phyloP scores from a whole-genome alignment of 2,888 invertebrate species.

The Oligia fasciuncula region DNA sequence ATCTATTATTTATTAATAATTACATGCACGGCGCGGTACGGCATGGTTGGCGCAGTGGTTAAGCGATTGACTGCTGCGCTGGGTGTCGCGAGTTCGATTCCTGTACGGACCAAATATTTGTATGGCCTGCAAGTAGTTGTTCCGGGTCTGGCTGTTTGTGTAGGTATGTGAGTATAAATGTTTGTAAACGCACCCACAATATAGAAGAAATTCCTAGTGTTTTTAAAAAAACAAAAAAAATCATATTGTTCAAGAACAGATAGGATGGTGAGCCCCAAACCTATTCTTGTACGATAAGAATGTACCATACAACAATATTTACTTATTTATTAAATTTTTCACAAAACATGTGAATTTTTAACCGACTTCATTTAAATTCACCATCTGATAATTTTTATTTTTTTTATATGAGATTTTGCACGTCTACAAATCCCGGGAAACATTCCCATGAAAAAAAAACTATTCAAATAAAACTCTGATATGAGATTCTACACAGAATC shows the following conservation, averaged over 20 bases:
- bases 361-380: neutral
- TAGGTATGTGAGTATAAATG: no score
- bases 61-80: no score
- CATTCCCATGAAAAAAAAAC: constrained; percentile 10
- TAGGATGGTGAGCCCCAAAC: neutral
- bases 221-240: no score
- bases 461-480: neutral
- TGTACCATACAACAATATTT: neutral
- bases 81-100: no score
- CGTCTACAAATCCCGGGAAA: neutral
- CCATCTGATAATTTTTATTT: neutral
- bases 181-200: no score
- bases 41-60: no score
- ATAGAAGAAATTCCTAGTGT: no score
- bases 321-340: neutral
- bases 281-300: neutral
- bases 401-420: neutral
- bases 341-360: neutral
- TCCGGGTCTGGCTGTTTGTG: no score
- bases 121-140: no score
- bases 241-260: neutral
- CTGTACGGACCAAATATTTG: no score
- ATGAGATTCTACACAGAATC: neutral
- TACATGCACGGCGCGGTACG: no score
- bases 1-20: neutral